Conservation (phyloP, 92 coral and sea anemone species). For the Siderastrea radians region DNA sequence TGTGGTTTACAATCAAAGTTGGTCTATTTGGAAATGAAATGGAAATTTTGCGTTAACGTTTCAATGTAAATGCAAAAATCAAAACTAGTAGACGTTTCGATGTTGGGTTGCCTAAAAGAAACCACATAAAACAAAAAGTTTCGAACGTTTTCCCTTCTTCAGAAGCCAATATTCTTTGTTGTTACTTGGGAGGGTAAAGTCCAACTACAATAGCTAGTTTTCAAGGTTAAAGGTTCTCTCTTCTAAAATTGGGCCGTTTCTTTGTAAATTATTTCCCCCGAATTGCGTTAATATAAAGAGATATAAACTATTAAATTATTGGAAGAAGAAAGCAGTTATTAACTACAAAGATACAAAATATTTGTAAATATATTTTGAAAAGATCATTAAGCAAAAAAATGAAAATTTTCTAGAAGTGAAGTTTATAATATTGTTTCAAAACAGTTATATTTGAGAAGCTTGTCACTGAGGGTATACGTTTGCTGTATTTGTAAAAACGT, state of each 20-base stretch:
- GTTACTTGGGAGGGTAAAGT: too few relatives aligned
- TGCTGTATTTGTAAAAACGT: constrained; percentile 3
- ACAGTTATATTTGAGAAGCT: constrained; percentile 8
- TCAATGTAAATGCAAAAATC: too few relatives aligned
- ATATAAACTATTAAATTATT: constrained; percentile 26
- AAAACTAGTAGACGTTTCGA: too few relatives aligned
- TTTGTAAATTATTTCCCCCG: not conserved
- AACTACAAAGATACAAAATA: not conserved
- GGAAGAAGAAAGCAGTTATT: not conserved
- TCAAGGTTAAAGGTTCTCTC: not conserved
- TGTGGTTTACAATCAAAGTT: too few relatives aligned
- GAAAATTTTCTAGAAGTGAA: not conserved
- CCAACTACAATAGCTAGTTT: not conserved
- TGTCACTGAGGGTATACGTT: not conserved
- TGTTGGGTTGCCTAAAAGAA: too few relatives aligned
- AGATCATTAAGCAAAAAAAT: not conserved
- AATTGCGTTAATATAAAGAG: not conserved
- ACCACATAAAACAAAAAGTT: too few relatives aligned
- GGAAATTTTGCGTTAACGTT: too few relatives aligned
- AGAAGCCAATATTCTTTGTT: too few relatives aligned
- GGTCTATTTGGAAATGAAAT: too few relatives aligned
- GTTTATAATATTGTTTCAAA: constrained; percentile 24
- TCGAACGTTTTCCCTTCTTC: too few relatives aligned
- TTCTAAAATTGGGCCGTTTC: too few relatives aligned
- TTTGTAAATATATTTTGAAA: constrained; percentile 5